Base-by-base conservation (phyloP, 1,140 invertebrate species). In the Drepana arcuata region DNA sequence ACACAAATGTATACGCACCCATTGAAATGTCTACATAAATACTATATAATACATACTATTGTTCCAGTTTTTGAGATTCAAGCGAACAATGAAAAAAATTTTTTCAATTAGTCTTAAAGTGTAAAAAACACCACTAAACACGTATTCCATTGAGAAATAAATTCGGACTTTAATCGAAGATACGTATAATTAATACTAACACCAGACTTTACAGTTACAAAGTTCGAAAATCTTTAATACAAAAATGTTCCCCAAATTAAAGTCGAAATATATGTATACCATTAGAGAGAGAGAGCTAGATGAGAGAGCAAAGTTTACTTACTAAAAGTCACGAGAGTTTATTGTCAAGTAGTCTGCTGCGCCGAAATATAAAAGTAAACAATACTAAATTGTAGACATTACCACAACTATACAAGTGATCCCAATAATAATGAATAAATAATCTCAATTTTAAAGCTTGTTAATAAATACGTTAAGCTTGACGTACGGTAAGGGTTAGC, bases 391-490 rank as follows among this genome's bases (percentile, higher is more conserved):
- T 35, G 47, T 53, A 37, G 37, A 53, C 39, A 44, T 34, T 57
- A 61, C 35, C 48, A 54, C 28, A 58, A 59, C 49, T 60, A 52
- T 5, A 9, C 18, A 21, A 58, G 48, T 55, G 52, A 60, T 66
- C 54, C 60, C 62, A 67, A 68, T 63, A 54, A 60, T 47, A 64
- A 68, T 48, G 53, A 71, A 74, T 74, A 79, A 77, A 73, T 79
- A 81, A 81, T 81, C 77, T 81, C 77, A 79, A 81, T 57, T 77
- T 81, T 79, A 77, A 81, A 78, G 70, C 72, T 74, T 69, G n/a
- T 73, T 56, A 45, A 21, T 47, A 62, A 75, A 74, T 67, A 75
- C 58, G 55, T n/a, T 55, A 71, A 64, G 50, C 48, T 44, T 49
- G 38, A 49, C 37, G 33, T 39, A 33, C 40, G 24, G 34, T 31